Conservation (phyloP, 2,113 vertebrate species). For the Cygnus buccinator region DNA sequence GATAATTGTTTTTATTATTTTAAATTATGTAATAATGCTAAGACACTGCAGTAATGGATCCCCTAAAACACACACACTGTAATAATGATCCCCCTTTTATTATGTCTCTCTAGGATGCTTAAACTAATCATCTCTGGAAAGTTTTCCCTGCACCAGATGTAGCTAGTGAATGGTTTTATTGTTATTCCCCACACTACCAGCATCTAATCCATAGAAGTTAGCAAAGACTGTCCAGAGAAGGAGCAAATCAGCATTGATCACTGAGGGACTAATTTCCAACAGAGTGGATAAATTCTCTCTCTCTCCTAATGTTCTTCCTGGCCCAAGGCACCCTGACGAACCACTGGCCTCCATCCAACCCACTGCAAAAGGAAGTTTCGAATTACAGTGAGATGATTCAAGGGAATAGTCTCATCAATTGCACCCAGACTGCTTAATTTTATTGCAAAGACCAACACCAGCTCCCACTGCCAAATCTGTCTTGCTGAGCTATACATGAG, state of each 20-base stretch:
- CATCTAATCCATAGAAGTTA: slow-evolving; percentile 44
- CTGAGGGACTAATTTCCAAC: slow-evolving; percentile 54
- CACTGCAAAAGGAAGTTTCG: slow-evolving; percentile 19
- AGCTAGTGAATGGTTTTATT: slow-evolving; percentile 46
- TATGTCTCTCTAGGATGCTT: slow-evolving; percentile 57
- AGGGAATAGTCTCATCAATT: slow-evolving; percentile 54
- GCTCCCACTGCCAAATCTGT: slow-evolving; percentile 47
- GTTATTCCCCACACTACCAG: slow-evolving; percentile 54
- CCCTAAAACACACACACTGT: slow-evolving; percentile 22
- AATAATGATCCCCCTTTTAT: slow-evolving; percentile 54
- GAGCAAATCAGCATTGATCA: slow-evolving; percentile 62
- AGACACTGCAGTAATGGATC: slow-evolving; percentile 34
- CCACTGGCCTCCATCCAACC: slow-evolving; percentile 50
- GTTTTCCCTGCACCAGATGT: slow-evolving; percentile 61
- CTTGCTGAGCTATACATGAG: slow-evolving; percentile 45
- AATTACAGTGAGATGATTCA: slow-evolving; percentile 49
- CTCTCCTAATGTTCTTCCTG: slow-evolving; percentile 65
- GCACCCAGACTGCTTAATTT: slow-evolving; percentile 62
- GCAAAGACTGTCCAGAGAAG: slow-evolving; percentile 54
- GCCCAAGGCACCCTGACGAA: slow-evolving; percentile 40
- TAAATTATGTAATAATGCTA: slow-evolving; percentile 34
- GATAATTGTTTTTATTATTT: slow-evolving; percentile 54
- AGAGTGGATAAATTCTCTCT: slow-evolving; percentile 43
- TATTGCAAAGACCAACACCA: slow-evolving; percentile 43
- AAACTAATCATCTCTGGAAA: slow-evolving; percentile 63